Base-by-base conservation (phyloP, 2,113 vertebrate species). In the Rhinogobius similis region DNA sequence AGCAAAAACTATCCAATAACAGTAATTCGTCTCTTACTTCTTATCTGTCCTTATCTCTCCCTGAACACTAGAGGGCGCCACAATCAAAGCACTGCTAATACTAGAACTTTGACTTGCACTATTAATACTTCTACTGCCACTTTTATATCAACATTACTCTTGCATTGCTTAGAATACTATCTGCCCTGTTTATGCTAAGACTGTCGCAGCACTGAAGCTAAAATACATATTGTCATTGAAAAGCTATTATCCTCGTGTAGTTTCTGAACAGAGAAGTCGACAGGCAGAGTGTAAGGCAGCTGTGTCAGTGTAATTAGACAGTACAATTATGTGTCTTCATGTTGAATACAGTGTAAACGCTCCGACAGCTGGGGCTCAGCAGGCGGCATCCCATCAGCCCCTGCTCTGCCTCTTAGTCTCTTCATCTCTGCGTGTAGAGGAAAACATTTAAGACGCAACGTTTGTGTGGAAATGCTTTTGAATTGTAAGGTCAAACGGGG, bases 11-110 rank as follows among this genome's bases (percentile, higher is more conserved):
- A n/a, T n/a, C n/a, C n/a, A n/a, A n/a, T n/a, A n/a, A n/a, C n/a
- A n/a, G n/a, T n/a, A n/a, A n/a, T n/a, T n/a, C n/a, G n/a, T n/a
- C n/a, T n/a, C n/a, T n/a, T n/a, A n/a, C n/a, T 46, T 46, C 1
- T 1, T 46, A 18, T 46, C 44, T 16, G 14, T 46, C 8, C 9
- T 52, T 10, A 52, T 52, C 21, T 52, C 16, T 46, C 68, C 48
- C 43, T 78, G 79, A 84, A 72, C 88, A 86, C 88, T 89, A 89
- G 89, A 83, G 86, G 89, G 83, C 16, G 83, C 76, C 86, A 67
- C 79, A 63, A 78, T 77, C 77, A 27, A 23, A 75, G 43, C 50
- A 21, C 50, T 53, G 50, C 50, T 23, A 26, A 26, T 21, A 24
- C 21, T 23, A 9, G 9, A 21, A 23, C 48, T 52, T 21, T 7